Evolutionary conservation across 2,797 vertebrate species (phyloP), one percentile per base, ranked within the genome.

Genomic region (Avahi laniger): DNA sequence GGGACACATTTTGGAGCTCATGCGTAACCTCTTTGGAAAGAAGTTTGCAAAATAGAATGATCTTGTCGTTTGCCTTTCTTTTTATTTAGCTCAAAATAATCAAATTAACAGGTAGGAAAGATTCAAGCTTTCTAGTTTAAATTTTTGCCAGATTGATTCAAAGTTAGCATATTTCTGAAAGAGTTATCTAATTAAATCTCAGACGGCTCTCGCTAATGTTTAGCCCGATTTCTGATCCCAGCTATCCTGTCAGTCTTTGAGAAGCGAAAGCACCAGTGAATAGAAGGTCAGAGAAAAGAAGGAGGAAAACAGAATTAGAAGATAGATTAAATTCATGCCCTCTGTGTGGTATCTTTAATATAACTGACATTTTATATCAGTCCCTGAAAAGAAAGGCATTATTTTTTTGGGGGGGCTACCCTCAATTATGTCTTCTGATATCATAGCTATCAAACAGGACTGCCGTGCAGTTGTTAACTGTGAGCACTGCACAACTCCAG

Each of bases 101-200:
- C 73, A 96, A 95, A 87, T 87, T 94, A 91, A 84, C 63, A 86
- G 79, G 88, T 83, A 94, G 61, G 69, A 95, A 79, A 91, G 82
- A 93, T 50, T 82, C 52, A 87, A 95, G 83, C 33, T 91, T 89
- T 87, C 86, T 88, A 73, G 84, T 92, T 96, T 88, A 96, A 87
- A 87, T 83, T 48, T 83, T 48, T 91, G 82, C 82, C 88, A 89
- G 70, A 95, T 46, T 28, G 93, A 94, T 61, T 96, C 15, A 70
- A 73, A 88, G 72, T 75, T 94, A 94, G 67, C 70, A 12, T 88
- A 17, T 69, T 96, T 93, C 86, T 87, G 46, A 91, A 93, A 95
- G 72, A 70, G 91, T 89, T 76, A 73, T 65, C 72, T 95, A 97
- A 90, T 96, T 87, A 95, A 96, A 78, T 93, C 72, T 94, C 72